Evolutionary conservation across 1,140 invertebrate species (phyloP).

Genomic region (Alviniconcha marisindica): DNA sequence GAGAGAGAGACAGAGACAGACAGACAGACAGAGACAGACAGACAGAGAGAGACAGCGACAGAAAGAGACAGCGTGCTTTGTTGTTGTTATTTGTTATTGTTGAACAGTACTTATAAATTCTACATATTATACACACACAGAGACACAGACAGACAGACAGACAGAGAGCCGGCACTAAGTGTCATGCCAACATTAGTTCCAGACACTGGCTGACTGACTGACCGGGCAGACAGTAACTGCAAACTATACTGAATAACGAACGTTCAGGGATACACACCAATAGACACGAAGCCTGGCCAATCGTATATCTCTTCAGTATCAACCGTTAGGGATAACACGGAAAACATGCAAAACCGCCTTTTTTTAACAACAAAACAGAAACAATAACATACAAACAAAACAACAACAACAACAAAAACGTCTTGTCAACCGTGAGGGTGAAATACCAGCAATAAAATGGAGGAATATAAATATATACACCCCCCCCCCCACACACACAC

Average conservation of each 20-base stretch:
- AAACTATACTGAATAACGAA: neutral
- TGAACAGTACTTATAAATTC: no score
- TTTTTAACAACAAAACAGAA: neutral
- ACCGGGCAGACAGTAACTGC: neutral
- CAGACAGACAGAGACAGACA: neutral
- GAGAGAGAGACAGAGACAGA: no score
- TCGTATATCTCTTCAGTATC: no score
- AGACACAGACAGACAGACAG: neutral
- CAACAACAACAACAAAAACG: no score
- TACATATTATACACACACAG: no score
- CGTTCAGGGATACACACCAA: neutral
- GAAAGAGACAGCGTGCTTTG: neutral
- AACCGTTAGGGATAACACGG: neutral
- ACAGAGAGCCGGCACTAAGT: neutral
- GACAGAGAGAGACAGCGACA: constrained; percentile 5
- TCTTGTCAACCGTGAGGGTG: no score
- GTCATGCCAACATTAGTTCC: no score
- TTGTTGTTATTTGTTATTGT: no score
- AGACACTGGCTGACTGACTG: neutral
- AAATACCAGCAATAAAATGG: neutral
- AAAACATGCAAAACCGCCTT: neutral
- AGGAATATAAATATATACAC: neutral
- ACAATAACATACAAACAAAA: neutral
- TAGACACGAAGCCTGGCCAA: constrained; percentile 6
- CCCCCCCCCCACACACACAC: neutral